A percentile compares a stretch with the other conserved stretches of the same genome.
These are phyloP conservation scores for Corapipo altera DNA, from an alignment of 2,113 vertebrate species.

Conservation along the genomic window DNA sequence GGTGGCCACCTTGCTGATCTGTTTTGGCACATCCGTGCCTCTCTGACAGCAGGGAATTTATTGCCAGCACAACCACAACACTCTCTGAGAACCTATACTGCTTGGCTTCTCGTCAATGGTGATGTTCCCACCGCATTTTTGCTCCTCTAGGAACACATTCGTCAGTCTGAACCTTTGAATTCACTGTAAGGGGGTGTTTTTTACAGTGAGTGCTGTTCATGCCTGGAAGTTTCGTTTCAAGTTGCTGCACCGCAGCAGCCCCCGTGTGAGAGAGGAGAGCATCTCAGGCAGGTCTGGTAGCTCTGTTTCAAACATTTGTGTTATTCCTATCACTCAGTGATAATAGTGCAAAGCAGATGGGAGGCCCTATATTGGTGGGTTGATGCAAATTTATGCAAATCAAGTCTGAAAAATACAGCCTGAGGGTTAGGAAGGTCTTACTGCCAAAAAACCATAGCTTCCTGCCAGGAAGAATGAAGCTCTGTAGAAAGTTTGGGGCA, in stretches of 20 bases:
- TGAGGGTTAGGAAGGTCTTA: background rate
- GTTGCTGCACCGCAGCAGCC: background rate
- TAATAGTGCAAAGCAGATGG: background rate
- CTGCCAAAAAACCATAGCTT: background rate
- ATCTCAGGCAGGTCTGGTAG: background rate
- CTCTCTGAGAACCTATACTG: fast-evolving
- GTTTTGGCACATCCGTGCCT: background rate
- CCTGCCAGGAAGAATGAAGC: background rate
- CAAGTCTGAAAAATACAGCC: background rate
- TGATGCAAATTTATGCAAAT: constrained; percentile 6
- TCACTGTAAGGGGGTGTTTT: fast-evolving
- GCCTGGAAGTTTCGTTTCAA: background rate
- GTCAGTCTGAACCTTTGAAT: background rate
- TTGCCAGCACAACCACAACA: fast-evolving
- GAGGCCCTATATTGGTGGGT: background rate
- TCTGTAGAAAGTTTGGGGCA: background rate
- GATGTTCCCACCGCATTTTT: fast-evolving
- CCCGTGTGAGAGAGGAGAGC: background rate
- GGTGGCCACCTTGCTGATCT: background rate
- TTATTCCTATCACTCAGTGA: background rate
- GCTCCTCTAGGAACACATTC: background rate
- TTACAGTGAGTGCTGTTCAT: background rate
- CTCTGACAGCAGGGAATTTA: background rate
- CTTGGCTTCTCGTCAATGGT: fast-evolving
- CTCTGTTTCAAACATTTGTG: background rate